Percentiles rank a stretch among this genome's conserved stretches.
Evolutionary conservation across 2,888 invertebrate species (phyloP).

Genomic region (Ceraclea dissimilis): DNA sequence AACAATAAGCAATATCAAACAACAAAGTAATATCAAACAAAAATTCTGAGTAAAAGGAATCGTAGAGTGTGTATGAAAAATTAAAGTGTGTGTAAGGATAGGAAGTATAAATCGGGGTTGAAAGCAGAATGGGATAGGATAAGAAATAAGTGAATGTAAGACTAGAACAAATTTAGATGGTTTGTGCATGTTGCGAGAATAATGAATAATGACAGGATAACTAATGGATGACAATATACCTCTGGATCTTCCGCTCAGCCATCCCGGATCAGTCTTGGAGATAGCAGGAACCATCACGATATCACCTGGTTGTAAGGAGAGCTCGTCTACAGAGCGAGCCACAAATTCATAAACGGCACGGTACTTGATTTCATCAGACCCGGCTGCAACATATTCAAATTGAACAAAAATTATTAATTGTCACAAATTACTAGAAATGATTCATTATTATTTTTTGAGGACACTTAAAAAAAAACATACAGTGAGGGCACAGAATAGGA

Average conservation of each 20-base stretch:
- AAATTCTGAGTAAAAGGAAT: too few relatives aligned
- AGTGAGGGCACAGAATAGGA: too few relatives aligned
- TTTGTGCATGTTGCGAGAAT: neutral
- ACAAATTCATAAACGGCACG: constrained; percentile 91
- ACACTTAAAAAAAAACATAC: too few relatives aligned
- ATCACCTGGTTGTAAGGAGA: constrained; percentile 90
- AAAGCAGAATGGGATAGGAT: too few relatives aligned
- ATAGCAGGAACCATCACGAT: constrained; percentile 70
- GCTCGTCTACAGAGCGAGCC: constrained; percentile 86
- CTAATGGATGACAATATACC: constrained; percentile 38
- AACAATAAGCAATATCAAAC: too few relatives aligned
- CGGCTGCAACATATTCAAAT: neutral
- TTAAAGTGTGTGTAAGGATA: too few relatives aligned
- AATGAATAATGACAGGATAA: neutral
- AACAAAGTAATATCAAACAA: too few relatives aligned
- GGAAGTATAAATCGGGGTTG: too few relatives aligned
- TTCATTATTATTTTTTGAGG: too few relatives aligned
- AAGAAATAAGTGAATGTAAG: too few relatives aligned
- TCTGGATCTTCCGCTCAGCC: constrained; percentile 87
- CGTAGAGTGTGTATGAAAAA: too few relatives aligned
- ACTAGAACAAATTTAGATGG: neutral
- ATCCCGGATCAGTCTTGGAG: constrained; percentile 93
- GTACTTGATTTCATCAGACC: constrained; percentile 58
- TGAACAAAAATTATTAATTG: neutral
- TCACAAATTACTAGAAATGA: neutral